phyloP scores from a whole-genome alignment of 2,888 invertebrate genomes.

The Mythimna loreyi region DNA sequence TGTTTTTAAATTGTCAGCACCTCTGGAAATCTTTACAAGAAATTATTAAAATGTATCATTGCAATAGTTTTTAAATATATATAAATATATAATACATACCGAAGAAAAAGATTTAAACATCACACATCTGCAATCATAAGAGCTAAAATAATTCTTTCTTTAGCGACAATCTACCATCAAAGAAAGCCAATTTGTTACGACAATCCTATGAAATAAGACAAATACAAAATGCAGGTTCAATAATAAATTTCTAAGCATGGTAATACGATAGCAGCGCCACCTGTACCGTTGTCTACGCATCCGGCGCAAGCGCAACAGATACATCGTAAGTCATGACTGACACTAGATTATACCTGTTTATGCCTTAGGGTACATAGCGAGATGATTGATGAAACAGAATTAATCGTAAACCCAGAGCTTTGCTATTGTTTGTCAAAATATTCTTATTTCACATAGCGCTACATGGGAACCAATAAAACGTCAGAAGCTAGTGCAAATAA shows the following conservation, averaged over 20 bases:
- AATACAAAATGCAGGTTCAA: slow-evolving; percentile 33
- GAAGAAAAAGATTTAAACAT: background rate
- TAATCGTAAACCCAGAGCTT: slow-evolving; percentile 4
- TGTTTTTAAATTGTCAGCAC: background rate
- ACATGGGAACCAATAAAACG: too few relatives aligned
- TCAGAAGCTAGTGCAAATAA: background rate
- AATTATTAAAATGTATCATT: too few relatives aligned
- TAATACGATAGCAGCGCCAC: slow-evolving; percentile 61
- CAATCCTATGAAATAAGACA: slow-evolving; percentile 29
- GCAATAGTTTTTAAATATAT: background rate
- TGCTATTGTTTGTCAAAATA: background rate
- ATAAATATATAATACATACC: background rate
- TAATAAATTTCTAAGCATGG: slow-evolving; percentile 48
- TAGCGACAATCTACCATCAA: background rate
- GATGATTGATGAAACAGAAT: slow-evolving; percentile 42
- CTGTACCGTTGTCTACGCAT: slow-evolving; percentile 54
- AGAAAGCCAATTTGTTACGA: slow-evolving; percentile 14
- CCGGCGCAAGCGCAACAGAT: slow-evolving; percentile 46
- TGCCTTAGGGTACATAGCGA: slow-evolving; percentile 31
- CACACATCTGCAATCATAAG: background rate
- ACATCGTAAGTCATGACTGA: slow-evolving; percentile 55
- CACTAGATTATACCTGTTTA: slow-evolving; percentile 53
- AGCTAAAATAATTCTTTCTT: background rate
- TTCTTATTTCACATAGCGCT: too few relatives aligned
- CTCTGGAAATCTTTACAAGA: background rate